These are phyloP conservation scores for Phyllotis vaccarum DNA, from an alignment of 2,797 vertebrate species.

Conservation along the genomic window DNA sequence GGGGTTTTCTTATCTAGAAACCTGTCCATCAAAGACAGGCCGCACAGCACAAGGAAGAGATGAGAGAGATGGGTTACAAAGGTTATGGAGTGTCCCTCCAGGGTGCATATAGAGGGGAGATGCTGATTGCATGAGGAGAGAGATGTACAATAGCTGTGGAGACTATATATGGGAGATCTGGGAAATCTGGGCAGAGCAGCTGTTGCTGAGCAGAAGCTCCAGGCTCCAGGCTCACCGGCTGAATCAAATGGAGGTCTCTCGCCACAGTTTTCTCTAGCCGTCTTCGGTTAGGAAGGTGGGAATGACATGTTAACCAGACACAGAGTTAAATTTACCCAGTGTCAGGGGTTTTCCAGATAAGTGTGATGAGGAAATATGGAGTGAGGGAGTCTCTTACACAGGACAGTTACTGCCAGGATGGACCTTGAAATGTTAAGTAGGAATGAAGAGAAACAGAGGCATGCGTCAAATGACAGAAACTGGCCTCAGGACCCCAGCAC, in stretches of 20 bases:
- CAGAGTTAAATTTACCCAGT: neutral
- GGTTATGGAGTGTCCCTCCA: constrained; percentile 33
- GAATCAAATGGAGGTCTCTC: neutral
- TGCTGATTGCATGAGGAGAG: neutral
- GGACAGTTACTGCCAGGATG: neutral
- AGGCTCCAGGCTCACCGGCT: neutral
- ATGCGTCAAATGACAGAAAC: neutral
- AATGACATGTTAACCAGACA: neutral
- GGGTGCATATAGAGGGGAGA: neutral
- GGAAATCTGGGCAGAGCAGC: neutral
- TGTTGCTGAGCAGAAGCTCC: neutral
- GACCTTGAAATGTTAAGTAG: neutral
- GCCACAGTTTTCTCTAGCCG: neutral
- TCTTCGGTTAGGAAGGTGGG: neutral
- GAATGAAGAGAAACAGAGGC: constrained; percentile 19
- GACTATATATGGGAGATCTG: neutral
- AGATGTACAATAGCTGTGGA: neutral
- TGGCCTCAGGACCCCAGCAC: neutral
- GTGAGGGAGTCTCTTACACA: neutral
- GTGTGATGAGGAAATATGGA: neutral
- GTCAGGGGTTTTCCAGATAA: neutral
- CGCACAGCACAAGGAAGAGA: neutral
- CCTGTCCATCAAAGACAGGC: neutral
- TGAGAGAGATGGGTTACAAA: neutral
- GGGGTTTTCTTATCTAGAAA: neutral